These are phyloP conservation scores for Bergia puertoricense DNA, from an alignment of 92 coral and sea anemone genomes.

Conservation along the genomic window DNA sequence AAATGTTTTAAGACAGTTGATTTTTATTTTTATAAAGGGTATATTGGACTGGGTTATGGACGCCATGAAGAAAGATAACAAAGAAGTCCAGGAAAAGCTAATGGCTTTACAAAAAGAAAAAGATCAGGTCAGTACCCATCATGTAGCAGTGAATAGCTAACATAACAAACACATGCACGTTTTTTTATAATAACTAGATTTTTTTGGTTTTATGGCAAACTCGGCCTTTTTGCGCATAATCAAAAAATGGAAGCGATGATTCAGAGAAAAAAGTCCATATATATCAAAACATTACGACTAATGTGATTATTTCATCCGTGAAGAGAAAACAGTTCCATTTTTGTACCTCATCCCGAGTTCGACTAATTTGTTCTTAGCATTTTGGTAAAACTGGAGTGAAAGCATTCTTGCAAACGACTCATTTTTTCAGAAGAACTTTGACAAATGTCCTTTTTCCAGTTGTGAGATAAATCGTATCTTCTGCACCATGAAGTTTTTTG, in stretches of 20 bases:
- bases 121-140: constrained; percentile 74
- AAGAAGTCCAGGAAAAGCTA: constrained; percentile 92
- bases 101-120: constrained; percentile 89
- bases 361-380: not conserved
- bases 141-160: not conserved
- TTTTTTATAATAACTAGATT: no score
- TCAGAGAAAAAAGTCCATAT: not conserved
- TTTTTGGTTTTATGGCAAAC: not conserved
- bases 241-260: not conserved
- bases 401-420: not conserved
- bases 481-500: not conserved
- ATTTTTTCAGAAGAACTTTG: no score
- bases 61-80: constrained; percentile 93
- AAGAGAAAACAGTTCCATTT: no score
- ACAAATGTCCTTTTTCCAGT: no score
- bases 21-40: constrained; percentile 59
- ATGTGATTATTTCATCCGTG: no score
- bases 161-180: no score
- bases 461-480: not conserved
- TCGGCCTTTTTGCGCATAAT: not conserved
- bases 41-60: constrained; percentile 99
- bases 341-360: not conserved
- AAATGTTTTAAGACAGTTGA: not conserved
- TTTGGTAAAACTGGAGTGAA: not conserved
- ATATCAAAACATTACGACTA: not conserved